Conservation (phyloP, 1,140 invertebrate species). For the Rhopalosiphum maidis region DNA sequence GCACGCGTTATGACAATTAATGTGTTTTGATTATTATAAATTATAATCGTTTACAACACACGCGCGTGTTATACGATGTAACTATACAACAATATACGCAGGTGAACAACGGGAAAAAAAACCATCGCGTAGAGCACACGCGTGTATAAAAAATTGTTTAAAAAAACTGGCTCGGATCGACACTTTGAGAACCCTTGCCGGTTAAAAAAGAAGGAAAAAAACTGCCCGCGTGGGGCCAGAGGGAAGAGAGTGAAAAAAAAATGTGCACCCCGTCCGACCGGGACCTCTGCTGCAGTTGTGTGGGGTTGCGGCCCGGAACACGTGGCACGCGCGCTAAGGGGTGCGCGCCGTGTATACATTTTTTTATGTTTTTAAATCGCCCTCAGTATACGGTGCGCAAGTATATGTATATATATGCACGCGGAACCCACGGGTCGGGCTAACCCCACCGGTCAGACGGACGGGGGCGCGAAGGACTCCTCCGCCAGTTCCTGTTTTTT, state of each 20-base stretch:
- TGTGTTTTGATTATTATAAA: too few relatives aligned
- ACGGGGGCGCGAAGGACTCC: constrained; percentile 35
- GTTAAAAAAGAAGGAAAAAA: constrained; percentile 42
- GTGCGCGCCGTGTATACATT: constrained; percentile 35
- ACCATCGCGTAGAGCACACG: background rate
- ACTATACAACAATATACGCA: background rate
- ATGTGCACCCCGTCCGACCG: constrained; percentile 8
- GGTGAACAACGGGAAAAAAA: background rate
- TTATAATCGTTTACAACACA: too few relatives aligned
- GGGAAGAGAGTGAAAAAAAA: background rate
- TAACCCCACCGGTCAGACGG: constrained; percentile 54
- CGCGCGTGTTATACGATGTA: too few relatives aligned
- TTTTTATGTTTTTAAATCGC: constrained; percentile 58
- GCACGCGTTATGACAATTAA: too few relatives aligned
- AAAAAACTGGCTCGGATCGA: background rate
- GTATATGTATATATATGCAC: constrained; percentile 26
- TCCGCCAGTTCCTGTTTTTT: background rate
- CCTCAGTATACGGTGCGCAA: constrained; percentile 19
- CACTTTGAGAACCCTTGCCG: constrained; percentile 53
- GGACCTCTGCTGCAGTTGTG: constrained; percentile 27
- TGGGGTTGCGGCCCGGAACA: constrained; percentile 54
- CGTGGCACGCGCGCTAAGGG: constrained; percentile 56
- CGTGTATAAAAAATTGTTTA: background rate
- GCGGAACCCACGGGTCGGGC: constrained; percentile 28
- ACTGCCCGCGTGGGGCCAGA: background rate